Base-by-base conservation (phyloP, 1,140 invertebrate species). In the Ceratina australensis region DNA sequence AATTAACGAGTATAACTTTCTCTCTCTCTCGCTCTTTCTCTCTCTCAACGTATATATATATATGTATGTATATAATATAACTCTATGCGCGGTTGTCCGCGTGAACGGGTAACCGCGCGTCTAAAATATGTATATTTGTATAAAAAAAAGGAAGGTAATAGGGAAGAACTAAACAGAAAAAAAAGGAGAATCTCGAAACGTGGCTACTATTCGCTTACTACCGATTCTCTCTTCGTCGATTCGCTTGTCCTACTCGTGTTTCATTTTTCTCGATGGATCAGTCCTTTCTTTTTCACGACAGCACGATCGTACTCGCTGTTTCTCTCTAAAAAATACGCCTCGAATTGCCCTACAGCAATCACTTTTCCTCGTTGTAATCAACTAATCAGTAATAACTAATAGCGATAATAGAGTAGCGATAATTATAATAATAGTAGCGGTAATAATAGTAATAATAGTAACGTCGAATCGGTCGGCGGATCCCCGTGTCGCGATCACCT, bases 311-410 rank as follows among this genome's bases (percentile, higher is more conserved):
- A n/a, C n/a, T 79, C 63, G 72, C 82, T 63, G 64, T 72, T 83
- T 72, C 69, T 87, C 86, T 88, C 83, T 86, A 81, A 87, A 90
- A 91, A 91, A 92, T 91, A 92, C 91, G 90, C 91, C 86, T 91
- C 86, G 87, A 91, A 92, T 92, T 91, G 90, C 86, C 89, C 81
- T 66, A n/a, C 82, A 69, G 80, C 77, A 82, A 82, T 54, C n/a
- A 8, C 33, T 42, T 80, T 65, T 81, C 49, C 15, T 50, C 57
- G 22, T 85, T 20, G 80, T 72, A 69, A 85, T 77, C 71, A 84
- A 82, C 60, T 81, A 81, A 72, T 75, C 42, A 16, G 69, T 84
- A 77, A 76, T 82, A 82, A 79, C 72, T 85, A 78, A 60, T 78
- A 83, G 78, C 54, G n/a, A 65, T 81, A 83, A 84, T 81, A 75